A percentile compares a stretch with the other conserved stretches of the same genome.
Evolutionary conservation across 2,888 invertebrate species (phyloP).

Genomic region (Cerceris rybyensis): DNA sequence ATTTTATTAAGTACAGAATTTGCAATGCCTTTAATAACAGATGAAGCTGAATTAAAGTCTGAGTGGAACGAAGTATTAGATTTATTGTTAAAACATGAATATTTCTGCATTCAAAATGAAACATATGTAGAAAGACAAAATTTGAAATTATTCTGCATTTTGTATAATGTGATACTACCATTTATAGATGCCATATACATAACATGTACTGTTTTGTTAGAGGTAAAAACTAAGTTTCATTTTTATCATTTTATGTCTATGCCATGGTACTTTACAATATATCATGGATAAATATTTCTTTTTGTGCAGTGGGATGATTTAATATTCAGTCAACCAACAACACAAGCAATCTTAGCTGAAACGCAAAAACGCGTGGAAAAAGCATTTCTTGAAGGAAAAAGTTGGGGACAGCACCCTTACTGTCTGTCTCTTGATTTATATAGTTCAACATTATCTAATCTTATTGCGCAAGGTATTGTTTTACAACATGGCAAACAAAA

Average conservation of each 20-base stretch:
- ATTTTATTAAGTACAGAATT: conserved; percentile 75
- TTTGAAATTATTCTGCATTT: conserved; percentile 82
- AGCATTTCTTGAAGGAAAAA: conserved; percentile 75
- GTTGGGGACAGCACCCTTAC: conserved; percentile 85
- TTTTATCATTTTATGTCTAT: conserved; percentile 15
- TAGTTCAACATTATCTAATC: conserved; percentile 71
- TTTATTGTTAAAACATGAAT: conserved; percentile 68
- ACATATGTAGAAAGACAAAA: conserved; percentile 81
- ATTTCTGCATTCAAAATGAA: conserved; percentile 54
- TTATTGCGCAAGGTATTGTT: conserved; percentile 68
- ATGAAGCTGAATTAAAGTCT: conserved; percentile 57
- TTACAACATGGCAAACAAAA: conserved; percentile 48
- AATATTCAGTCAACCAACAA: conserved; percentile 69
- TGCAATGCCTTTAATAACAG: conserved; percentile 68
- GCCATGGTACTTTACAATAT: background rate
- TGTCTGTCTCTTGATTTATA: conserved; percentile 87
- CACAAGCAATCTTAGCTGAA: conserved; percentile 83
- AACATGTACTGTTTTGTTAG: conserved; percentile 82
- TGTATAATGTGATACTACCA: conserved; percentile 86
- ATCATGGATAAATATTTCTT: conserved; percentile 60
- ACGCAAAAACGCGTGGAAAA: conserved; percentile 86
- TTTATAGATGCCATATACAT: conserved; percentile 85
- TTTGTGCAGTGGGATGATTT: conserved; percentile 72
- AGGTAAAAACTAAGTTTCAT: conserved; percentile 80
- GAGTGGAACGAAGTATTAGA: conserved; percentile 73